These are phyloP conservation scores for Lasioglossum villosulum DNA, from an alignment of 2,888 invertebrate species.

Conservation along the genomic window DNA sequence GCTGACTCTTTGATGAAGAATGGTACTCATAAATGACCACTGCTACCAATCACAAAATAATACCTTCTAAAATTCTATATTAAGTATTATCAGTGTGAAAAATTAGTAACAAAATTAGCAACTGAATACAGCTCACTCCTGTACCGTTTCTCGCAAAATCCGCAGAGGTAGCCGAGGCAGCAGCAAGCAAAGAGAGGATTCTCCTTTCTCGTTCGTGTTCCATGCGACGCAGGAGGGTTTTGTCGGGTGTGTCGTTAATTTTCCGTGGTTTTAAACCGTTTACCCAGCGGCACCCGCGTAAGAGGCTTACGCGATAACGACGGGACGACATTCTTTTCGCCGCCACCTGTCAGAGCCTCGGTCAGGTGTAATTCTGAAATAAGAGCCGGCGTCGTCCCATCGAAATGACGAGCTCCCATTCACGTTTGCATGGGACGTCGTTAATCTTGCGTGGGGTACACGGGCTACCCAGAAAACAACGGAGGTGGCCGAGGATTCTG, in stretches of 20 bases:
- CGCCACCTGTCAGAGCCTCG: constrained; percentile 58
- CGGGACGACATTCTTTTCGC: constrained; percentile 48
- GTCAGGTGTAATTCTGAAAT: constrained; percentile 66
- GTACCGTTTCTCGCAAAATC: background rate
- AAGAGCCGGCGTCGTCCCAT: constrained; percentile 64
- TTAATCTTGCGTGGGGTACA: constrained; percentile 67
- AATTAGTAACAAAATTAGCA: too few relatives aligned
- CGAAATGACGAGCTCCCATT: constrained; percentile 67
- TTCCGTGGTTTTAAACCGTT: constrained; percentile 31
- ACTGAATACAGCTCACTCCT: background rate
- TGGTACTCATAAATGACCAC: background rate
- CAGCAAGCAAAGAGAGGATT: background rate
- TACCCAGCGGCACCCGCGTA: constrained; percentile 34
- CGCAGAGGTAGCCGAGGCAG: background rate
- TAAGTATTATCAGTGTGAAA: too few relatives aligned
- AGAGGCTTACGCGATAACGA: constrained; percentile 63
- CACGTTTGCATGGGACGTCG: constrained; percentile 49
- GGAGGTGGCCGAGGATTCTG: constrained; percentile 47
- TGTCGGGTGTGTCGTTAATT: constrained; percentile 44
- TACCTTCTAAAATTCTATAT: background rate
- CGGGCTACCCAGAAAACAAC: constrained; percentile 44
- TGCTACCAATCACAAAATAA: background rate
- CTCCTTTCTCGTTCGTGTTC: background rate
- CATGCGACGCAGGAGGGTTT: background rate
- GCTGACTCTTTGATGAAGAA: background rate